These are phyloP conservation scores for Anarhynchus alexandrinus DNA, from an alignment of 2,113 vertebrate genomes.

Conservation along the genomic window DNA sequence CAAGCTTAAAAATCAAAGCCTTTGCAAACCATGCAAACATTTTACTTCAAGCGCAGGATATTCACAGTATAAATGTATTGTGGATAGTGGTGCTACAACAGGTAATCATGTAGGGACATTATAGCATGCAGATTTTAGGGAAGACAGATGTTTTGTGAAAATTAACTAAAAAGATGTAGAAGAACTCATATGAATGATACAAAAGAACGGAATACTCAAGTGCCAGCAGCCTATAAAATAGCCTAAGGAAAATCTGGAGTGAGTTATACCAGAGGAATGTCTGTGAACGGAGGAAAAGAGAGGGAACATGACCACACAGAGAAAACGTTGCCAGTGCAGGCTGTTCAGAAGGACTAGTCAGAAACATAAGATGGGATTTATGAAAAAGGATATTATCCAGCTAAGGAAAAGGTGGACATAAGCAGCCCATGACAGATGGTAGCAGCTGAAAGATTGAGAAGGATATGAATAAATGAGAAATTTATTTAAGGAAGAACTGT, in stretches of 20 bases:
- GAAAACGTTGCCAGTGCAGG: background rate
- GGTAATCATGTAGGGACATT: background rate
- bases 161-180: background rate
- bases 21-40: background rate
- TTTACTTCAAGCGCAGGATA: background rate
- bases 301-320: background rate
- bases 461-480: background rate
- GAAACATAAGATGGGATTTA: background rate
- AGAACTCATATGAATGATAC: background rate
- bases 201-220: background rate
- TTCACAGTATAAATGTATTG: background rate
- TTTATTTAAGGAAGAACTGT: background rate
- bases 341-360: background rate
- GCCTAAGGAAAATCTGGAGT: slow-evolving; percentile 17
- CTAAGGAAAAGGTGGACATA: background rate
- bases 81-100: background rate
- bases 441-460: background rate
- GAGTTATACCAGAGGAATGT: slow-evolving; percentile 2
- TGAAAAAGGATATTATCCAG: background rate
- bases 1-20: background rate
- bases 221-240: slow-evolving; percentile 10
- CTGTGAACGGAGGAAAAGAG: slow-evolving; percentile 8
- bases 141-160: background rate
- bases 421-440: background rate
- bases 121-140: background rate